Base-by-base conservation (phyloP, 1,140 invertebrate genomes). In the Alviniconcha marisindica region DNA sequence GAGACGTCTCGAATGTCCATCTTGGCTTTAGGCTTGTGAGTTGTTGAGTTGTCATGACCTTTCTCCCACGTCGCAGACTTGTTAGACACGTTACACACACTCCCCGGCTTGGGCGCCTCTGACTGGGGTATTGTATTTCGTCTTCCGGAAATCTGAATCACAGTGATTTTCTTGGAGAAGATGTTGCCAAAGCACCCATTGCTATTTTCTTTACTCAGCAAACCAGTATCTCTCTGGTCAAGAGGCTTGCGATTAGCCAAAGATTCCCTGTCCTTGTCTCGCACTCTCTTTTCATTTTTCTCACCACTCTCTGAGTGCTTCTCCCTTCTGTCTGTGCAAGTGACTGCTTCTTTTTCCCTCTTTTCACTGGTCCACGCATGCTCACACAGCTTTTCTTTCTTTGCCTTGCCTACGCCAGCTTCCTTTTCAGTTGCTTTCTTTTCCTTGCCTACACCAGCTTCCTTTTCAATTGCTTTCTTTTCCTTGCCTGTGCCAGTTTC, bases 181-280 rank as follows among this genome's bases (percentile, higher is more conserved):
- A 88, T 81, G 44, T 86, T 86, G 12, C 84, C 80, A 81, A 88
- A 88, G 54, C 87, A 88, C 15, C 87, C 87, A 71, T 82, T 87
- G 31, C 51, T 76, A 54, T 78, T 84, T 28, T 60, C 60, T 31
- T 80, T 82, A n/a, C 69, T 69, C 44, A 83, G 81, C 28, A 21
- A 18, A 48, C 77, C 73, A 14, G n/a, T 69, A n/a, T 82, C 81
- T 3, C 31, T 77, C 14, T 63, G 28, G 31, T 84, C 83, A 33
- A 74, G 15, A 5, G 74, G 73, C 66, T 83, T 77, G 42, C 36
- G 31, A 51, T 56, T 18, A 31, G 38, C n/a, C 3, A 40, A 36
- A 40, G 77, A 38, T 24, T 74, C 40, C 44, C 36, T 40, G 14
- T 69, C 54, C 42, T 51, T 71, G 24, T 66, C 54, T 36, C 4